These are phyloP conservation scores for Temnothorax curvispinosus DNA, from an alignment of 1,140 invertebrate species.

Conservation along the genomic window DNA sequence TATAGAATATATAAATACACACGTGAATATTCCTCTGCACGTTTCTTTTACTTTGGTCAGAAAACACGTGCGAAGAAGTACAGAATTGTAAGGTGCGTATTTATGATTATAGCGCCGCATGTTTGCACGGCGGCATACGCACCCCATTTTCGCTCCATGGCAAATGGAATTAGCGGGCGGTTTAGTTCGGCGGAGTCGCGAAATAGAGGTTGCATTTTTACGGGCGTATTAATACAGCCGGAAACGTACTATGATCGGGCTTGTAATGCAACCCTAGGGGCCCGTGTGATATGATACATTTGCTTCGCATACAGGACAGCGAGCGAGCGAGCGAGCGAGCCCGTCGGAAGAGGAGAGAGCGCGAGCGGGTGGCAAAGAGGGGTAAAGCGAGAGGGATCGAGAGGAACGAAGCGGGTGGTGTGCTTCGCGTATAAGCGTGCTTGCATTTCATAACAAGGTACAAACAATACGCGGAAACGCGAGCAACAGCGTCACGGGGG, in stretches of 20 bases:
- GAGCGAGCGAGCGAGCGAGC: constrained; percentile 26
- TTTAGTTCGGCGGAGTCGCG: constrained; percentile 73
- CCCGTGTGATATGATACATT: constrained; percentile 82
- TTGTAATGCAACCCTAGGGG: constrained; percentile 83
- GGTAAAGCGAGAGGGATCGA: constrained; percentile 44
- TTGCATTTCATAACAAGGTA: constrained; percentile 78
- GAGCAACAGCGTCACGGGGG: constrained; percentile 56
- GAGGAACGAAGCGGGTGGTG: constrained; percentile 27
- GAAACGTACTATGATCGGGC: constrained; percentile 81
- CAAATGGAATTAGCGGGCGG: constrained; percentile 80
- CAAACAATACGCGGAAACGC: constrained; percentile 71
- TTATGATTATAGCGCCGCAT: constrained; percentile 2
- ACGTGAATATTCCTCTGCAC: neutral
- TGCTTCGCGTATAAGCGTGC: constrained; percentile 61
- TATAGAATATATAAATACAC: neutral
- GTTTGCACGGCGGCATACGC: constrained; percentile 36
- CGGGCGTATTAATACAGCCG: constrained; percentile 78
- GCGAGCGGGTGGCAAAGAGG: constrained; percentile 44
- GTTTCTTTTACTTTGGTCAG: neutral
- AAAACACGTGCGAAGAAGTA: neutral
- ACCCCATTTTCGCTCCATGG: constrained; percentile 52
- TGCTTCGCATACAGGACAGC: constrained; percentile 78
- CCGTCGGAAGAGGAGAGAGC: constrained; percentile 57
- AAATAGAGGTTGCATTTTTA: constrained; percentile 79
- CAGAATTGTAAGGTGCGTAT: constrained; percentile 19